Percentiles rank a stretch among this genome's conserved stretches.
phyloP scores from a whole-genome alignment of 2,113 vertebrate genomes.

The western clawed frog (Xenopus tropicalis) region DNA sequence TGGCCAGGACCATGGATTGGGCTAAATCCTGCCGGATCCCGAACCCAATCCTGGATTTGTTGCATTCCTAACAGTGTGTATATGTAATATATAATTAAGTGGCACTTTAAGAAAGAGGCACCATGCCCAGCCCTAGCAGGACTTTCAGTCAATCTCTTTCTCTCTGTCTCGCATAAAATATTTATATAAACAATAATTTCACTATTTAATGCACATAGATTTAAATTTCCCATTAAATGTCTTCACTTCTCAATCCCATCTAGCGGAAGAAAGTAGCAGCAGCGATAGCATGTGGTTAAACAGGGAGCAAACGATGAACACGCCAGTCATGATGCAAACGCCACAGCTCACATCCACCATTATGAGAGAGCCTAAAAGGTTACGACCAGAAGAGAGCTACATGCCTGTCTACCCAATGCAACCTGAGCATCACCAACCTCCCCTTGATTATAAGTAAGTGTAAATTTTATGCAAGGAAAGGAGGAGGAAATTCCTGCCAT shows the following conservation, averaged over 20 bases:
- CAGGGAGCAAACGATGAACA: slow-evolving; percentile 87
- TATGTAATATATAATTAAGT: too few relatives aligned
- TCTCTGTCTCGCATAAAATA: too few relatives aligned
- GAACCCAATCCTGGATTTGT: too few relatives aligned
- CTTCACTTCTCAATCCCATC: slow-evolving; percentile 14
- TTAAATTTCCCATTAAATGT: not conserved
- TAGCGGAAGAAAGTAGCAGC: slow-evolving; percentile 93
- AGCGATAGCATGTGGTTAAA: slow-evolving; percentile 87
- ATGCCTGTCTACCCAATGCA: slow-evolving; percentile 92
- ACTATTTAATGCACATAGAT: too few relatives aligned
- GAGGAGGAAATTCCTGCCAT: too few relatives aligned
- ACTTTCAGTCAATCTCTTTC: too few relatives aligned
- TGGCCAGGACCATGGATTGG: too few relatives aligned
- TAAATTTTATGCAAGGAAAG: slow-evolving; percentile 12
- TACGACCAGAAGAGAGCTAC: slow-evolving; percentile 86
- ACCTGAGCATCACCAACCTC: slow-evolving; percentile 87
- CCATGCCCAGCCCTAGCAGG: too few relatives aligned
- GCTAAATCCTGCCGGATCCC: too few relatives aligned
- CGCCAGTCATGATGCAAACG: slow-evolving; percentile 92
- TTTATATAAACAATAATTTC: too few relatives aligned
- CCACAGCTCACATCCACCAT: slow-evolving; percentile 94
- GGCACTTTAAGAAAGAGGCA: too few relatives aligned
- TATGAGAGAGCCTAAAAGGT: slow-evolving; percentile 92
- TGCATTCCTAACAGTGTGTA: too few relatives aligned
- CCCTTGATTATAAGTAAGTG: slow-evolving; percentile 96